phyloP scores from a whole-genome alignment of 2,113 vertebrate genomes.

The Alethe diademata region DNA sequence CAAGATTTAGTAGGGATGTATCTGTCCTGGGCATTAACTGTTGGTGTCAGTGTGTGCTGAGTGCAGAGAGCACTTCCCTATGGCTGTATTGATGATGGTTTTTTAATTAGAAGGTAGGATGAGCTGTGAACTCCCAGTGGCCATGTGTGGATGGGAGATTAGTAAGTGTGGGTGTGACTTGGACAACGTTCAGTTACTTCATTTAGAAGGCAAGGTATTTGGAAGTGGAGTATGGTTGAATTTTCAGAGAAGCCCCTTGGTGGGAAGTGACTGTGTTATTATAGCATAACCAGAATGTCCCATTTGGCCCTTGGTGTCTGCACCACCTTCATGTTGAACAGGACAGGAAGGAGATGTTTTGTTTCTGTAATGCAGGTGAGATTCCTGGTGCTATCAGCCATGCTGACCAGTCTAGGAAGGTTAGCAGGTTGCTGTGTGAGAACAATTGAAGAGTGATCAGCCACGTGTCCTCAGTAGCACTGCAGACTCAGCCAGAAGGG shows the following conservation, averaged over 20 bases:
- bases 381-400: not conserved
- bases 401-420: not conserved
- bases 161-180: not conserved
- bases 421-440: not conserved
- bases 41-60: not conserved
- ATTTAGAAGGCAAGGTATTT: not conserved
- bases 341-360: not conserved
- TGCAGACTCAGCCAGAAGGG: accelerated
- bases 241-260: not conserved
- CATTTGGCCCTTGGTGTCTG: not conserved
- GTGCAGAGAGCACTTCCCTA: not conserved
- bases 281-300: not conserved
- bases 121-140: not conserved
- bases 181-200: not conserved
- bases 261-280: not conserved
- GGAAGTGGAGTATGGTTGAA: not conserved
- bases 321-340: not conserved
- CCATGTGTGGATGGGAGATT: not conserved
- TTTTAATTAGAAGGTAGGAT: not conserved
- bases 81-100: not conserved
- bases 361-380: not conserved
- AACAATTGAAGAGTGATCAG: not conserved
- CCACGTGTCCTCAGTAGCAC: accelerated
- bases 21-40: not conserved
- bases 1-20: accelerated